Evolutionary conservation across 2,797 vertebrate genomes (phyloP).

Genomic region (Selene dorsalis): DNA sequence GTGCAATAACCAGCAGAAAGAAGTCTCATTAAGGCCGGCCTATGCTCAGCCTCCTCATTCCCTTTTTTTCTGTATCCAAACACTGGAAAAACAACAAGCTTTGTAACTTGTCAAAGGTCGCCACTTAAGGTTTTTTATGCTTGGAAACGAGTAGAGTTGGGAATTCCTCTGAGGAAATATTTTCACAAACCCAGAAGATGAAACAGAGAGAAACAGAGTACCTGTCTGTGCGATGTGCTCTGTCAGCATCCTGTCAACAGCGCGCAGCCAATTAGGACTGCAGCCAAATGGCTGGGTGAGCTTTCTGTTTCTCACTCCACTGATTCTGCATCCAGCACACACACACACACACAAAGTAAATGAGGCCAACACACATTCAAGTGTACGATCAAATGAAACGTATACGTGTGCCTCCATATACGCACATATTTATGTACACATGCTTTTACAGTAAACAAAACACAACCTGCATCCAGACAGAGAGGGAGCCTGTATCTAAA

Average conservation of each 20-base stretch:
- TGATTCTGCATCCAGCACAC: constrained; percentile 50
- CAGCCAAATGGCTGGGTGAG: constrained; percentile 73
- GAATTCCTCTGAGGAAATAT: constrained; percentile 68
- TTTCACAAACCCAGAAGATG: constrained; percentile 64
- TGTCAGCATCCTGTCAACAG: constrained; percentile 78
- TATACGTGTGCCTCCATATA: not conserved
- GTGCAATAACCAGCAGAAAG: constrained; percentile 46
- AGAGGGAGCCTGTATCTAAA: constrained; percentile 10
- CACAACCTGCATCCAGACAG: not conserved
- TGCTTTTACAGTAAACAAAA: constrained; percentile 23
- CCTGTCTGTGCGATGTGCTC: constrained; percentile 73
- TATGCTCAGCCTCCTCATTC: constrained; percentile 47
- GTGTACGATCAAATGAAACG: constrained; percentile 14
- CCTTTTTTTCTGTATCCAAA: constrained; percentile 41
- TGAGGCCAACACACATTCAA: not conserved
- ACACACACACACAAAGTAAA: constrained; percentile 12
- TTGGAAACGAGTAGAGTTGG: constrained; percentile 53
- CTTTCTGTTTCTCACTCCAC: constrained; percentile 68
- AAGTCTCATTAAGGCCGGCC: constrained; percentile 65
- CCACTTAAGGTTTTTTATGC: constrained; percentile 38
- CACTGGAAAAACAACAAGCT: constrained; percentile 50
- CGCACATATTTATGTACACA: constrained; percentile 8
- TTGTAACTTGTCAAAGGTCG: constrained; percentile 56
- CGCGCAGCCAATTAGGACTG: constrained; percentile 78
- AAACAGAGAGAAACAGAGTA: constrained; percentile 61